A percentile compares a stretch with the other conserved stretches of the same genome.
These are phyloP conservation scores for Anarrhichthys ocellatus DNA, from an alignment of 2,113 vertebrate species.

Conservation along the genomic window DNA sequence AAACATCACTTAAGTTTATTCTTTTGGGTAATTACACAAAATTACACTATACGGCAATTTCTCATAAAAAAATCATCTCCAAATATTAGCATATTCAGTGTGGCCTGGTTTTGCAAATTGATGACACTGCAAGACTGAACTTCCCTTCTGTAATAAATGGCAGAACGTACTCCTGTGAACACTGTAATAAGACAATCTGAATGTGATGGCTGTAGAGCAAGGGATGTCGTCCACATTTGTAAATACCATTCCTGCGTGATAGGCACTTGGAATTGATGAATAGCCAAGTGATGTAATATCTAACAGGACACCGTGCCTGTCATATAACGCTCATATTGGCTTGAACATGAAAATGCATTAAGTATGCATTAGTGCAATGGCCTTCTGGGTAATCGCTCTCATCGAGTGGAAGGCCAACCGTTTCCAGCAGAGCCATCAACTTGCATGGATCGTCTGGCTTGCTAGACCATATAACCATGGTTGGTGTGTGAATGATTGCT, in stretches of 20 bases:
- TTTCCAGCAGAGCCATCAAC: constrained; percentile 28
- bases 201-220: neutral
- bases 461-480: neutral
- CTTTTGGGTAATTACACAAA: neutral
- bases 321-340: neutral
- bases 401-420: neutral
- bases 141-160: neutral
- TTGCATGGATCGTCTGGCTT: neutral
- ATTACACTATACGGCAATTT: neutral
- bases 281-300: neutral
- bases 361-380: constrained; percentile 14
- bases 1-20: too few species aligned
- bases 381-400: constrained; percentile 11
- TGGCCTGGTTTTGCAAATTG: neutral
- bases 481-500: neutral
- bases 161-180: neutral
- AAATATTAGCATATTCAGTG: neutral
- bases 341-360: constrained; percentile 29
- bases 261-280: neutral
- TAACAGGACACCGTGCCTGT: neutral
- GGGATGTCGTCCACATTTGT: neutral
- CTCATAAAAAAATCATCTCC: neutral
- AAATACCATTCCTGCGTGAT: neutral
- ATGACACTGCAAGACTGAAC: neutral
- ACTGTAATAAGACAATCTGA: too few species aligned